Percentiles rank a stretch among this genome's conserved stretches.
These are phyloP conservation scores for Phalacrocorax brasilianus DNA, from an alignment of 2,113 vertebrate species.

Conservation along the genomic window DNA sequence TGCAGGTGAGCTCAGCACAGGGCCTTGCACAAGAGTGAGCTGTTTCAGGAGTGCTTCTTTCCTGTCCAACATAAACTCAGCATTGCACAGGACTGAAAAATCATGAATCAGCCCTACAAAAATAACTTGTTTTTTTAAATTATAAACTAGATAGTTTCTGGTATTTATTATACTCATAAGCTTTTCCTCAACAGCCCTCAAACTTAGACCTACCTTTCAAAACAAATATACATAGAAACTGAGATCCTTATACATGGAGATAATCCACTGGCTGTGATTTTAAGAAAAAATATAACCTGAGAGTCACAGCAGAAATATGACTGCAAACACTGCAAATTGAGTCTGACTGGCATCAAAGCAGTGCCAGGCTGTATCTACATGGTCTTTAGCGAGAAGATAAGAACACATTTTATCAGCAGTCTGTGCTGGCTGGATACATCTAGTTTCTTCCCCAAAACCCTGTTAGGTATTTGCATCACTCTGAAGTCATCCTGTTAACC, in stretches of 20 bases:
- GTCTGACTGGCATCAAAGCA: conserved; percentile 14
- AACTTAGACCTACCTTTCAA: background rate
- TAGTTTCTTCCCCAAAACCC: background rate
- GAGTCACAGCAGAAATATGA: background rate
- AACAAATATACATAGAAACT: background rate
- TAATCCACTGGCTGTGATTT: background rate
- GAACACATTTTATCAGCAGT: background rate
- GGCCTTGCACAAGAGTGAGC: background rate
- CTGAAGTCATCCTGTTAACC: background rate
- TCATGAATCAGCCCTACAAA: background rate
- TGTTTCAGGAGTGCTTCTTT: background rate
- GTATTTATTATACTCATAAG: background rate
- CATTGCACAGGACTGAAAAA: background rate
- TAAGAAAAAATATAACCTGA: background rate
- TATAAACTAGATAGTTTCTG: background rate
- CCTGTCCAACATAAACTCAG: background rate
- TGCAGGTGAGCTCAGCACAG: background rate
- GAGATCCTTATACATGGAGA: background rate
- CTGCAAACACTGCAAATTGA: background rate
- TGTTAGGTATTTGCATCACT: background rate
- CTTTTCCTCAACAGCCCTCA: background rate
- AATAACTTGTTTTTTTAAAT: background rate
- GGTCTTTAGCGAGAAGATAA: conserved; percentile 17
- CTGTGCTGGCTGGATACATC: background rate
- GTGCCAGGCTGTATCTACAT: background rate